phyloP scores from a whole-genome alignment of 1,140 invertebrate species.

The Achroia grisella region DNA sequence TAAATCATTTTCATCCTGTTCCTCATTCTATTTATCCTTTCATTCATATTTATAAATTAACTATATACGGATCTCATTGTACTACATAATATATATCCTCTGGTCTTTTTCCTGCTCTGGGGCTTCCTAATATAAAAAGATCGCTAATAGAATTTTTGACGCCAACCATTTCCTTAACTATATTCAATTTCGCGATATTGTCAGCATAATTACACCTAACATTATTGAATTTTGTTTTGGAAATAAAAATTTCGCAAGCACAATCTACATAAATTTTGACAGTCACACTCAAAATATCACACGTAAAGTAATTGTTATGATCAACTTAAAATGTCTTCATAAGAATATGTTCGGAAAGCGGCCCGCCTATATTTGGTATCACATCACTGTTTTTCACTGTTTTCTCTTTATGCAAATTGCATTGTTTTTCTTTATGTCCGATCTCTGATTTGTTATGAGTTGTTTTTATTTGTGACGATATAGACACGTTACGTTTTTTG shows the following conservation, averaged over 20 bases:
- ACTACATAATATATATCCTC: no score
- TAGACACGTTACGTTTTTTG: slow-evolving; percentile 52
- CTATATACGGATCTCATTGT: no score
- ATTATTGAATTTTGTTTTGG: slow-evolving; percentile 9
- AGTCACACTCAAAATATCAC: slow-evolving; percentile 21
- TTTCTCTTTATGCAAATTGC: slow-evolving; percentile 49
- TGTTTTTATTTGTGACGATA: slow-evolving; percentile 56
- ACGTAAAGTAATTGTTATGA: slow-evolving; percentile 5
- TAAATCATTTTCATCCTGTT: no score
- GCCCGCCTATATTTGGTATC: slow-evolving; percentile 39
- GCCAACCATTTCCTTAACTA: slow-evolving; percentile 24
- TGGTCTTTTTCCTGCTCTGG: not conserved
- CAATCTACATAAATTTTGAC: not conserved
- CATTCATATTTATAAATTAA: no score
- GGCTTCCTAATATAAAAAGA: not conserved
- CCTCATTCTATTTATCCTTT: no score
- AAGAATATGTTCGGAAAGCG: slow-evolving; percentile 49
- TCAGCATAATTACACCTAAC: slow-evolving; percentile 48
- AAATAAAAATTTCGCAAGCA: slow-evolving; percentile 4
- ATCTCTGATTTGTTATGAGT: slow-evolving; percentile 65
- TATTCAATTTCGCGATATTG: slow-evolving; percentile 51
- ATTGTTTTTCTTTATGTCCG: slow-evolving; percentile 56
- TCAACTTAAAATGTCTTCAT: slow-evolving; percentile 50
- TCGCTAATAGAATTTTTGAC: slow-evolving; percentile 1
- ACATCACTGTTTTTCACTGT: slow-evolving; percentile 36